Evolutionary conservation across 2,113 vertebrate genomes (phyloP).

Genomic region (Scomber japonicus): DNA sequence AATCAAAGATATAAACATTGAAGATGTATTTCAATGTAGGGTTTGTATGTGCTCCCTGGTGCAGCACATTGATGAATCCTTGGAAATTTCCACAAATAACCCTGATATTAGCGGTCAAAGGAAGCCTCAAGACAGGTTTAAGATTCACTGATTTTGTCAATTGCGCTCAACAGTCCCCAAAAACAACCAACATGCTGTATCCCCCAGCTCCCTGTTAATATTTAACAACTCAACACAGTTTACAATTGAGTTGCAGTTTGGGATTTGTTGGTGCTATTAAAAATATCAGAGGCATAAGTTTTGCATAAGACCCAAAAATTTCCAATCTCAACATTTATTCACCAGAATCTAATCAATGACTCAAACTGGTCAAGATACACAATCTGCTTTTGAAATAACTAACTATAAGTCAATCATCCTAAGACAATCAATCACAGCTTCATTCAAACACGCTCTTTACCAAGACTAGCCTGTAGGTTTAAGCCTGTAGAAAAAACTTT

Average conservation of each 20-base stretch:
- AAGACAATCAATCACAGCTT: slow-evolving; percentile 11
- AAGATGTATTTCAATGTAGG: background rate
- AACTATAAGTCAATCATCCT: slow-evolving; percentile 17
- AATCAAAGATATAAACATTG: slow-evolving; percentile 19
- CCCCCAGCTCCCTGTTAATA: background rate
- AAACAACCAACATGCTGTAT: background rate
- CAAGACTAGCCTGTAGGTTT: background rate
- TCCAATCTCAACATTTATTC: background rate
- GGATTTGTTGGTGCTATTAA: background rate
- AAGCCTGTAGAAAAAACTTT: background rate
- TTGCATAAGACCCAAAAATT: background rate
- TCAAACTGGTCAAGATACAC: slow-evolving; percentile 12
- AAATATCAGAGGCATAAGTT: background rate
- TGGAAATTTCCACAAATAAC: background rate
- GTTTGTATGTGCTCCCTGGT: background rate
- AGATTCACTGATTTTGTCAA: background rate
- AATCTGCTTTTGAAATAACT: slow-evolving; percentile 15
- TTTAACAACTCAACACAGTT: background rate
- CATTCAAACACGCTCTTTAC: slow-evolving; percentile 6
- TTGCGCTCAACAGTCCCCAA: background rate
- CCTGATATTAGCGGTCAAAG: slow-evolving; percentile 7
- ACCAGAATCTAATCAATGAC: slow-evolving; percentile 17
- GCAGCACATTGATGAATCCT: background rate
- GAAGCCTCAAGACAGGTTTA: slow-evolving; percentile 5
- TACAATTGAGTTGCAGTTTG: background rate